phyloP scores from a whole-genome alignment of 1,140 invertebrate genomes.

The Pseudomyrmex cubaensis region DNA sequence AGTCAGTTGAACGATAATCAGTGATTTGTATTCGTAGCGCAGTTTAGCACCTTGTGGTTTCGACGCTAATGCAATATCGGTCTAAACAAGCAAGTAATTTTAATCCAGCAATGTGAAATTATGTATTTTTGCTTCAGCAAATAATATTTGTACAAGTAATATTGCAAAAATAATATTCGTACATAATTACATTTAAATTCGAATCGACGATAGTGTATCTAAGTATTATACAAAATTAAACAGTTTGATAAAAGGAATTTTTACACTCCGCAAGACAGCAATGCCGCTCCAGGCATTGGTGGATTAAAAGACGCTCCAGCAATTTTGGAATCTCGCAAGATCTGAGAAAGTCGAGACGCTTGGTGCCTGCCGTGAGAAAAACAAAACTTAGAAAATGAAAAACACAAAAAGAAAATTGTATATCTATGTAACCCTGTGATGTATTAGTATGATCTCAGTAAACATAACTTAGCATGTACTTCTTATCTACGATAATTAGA shows the following conservation, averaged over 20 bases:
- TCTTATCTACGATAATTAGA: constrained; percentile 81
- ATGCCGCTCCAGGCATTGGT: no score
- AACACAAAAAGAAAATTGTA: constrained; percentile 72
- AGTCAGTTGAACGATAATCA: constrained; percentile 4
- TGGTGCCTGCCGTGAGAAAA: constrained; percentile 59
- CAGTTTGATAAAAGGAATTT: not conserved
- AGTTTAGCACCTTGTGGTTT: constrained; percentile 27
- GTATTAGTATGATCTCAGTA: constrained; percentile 86
- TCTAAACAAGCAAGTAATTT: not conserved
- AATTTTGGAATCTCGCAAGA: constrained; percentile 68
- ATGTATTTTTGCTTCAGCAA: not conserved
- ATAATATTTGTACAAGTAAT: no score
- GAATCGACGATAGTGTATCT: no score
- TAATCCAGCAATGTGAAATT: not conserved
- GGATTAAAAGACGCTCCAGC: not conserved
- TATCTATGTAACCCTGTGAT: constrained; percentile 86
- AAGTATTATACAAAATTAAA: no score
- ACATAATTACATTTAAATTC: no score
- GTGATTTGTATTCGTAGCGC: constrained; percentile 14
- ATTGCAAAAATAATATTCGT: not conserved
- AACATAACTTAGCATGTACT: constrained; percentile 83
- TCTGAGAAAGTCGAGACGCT: constrained; percentile 50
- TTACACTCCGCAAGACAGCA: not conserved
- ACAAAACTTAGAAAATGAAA: constrained; percentile 68
- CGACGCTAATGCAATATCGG: not conserved